phyloP scores from a whole-genome alignment of 2,113 vertebrate genomes.

The Xenus cinereus region DNA sequence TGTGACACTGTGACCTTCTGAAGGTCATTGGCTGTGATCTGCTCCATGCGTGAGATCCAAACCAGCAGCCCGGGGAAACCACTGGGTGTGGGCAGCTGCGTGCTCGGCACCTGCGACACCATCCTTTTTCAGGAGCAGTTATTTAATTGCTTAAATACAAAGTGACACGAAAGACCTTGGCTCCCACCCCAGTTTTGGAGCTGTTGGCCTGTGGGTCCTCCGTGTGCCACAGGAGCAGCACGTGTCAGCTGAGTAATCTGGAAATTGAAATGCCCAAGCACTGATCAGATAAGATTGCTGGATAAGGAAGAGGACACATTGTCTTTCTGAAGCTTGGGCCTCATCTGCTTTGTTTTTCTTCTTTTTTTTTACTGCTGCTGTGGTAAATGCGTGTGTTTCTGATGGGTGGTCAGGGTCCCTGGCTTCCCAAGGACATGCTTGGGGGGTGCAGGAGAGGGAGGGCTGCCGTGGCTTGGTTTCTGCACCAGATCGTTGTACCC shows the following conservation, averaged over 20 bases:
- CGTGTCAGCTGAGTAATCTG: background rate
- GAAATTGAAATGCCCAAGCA: background rate
- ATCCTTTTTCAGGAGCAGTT: background rate
- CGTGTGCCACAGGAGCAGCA: accelerated
- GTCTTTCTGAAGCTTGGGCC: background rate
- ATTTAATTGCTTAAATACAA: background rate
- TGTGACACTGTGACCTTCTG: accelerated
- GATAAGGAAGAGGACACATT: background rate
- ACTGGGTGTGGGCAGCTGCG: accelerated
- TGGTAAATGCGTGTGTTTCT: background rate
- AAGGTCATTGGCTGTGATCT: background rate
- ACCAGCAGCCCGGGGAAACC: background rate
- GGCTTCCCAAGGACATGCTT: background rate
- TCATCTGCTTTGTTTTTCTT: background rate
- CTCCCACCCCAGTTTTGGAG: background rate
- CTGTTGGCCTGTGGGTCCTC: constrained; percentile 11
- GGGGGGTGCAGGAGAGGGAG: background rate
- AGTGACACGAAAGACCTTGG: background rate
- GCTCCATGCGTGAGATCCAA: background rate
- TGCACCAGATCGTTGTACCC: background rate
- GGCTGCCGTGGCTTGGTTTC: background rate
- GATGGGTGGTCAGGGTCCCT: background rate
- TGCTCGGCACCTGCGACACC: background rate
- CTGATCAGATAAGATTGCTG: constrained; percentile 31
- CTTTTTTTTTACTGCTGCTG: background rate